Evolutionary conservation across 2,888 invertebrate genomes (phyloP), one percentile per base, ranked within the genome.

Genomic region (Chaitophorus viminalis): DNA sequence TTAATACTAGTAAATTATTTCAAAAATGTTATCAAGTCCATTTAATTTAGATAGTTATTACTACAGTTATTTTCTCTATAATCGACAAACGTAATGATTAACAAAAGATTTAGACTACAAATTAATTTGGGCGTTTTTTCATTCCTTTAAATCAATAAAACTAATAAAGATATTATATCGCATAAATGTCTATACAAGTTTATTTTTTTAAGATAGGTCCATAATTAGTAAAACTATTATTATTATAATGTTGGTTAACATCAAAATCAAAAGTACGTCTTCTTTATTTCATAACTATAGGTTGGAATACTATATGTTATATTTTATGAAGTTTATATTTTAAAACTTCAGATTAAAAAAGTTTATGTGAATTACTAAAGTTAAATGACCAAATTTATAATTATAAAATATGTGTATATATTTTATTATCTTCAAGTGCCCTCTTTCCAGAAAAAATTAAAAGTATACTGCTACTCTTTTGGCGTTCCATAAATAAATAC

Each of bases 81-180:
- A 8, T 11, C 39, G 14, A 9, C 9, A 46, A 9, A 46, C 46
- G 46, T 9, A 9, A 46, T 39, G 25, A n/a, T 1, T 11, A 70
- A 70, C 25, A 52, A 46, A 82, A 82, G 31, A 68, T 68, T 8
- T 39, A 21, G 77, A 77, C 29, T 29, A 70, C 46, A 68, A 46
- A 17, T 25, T 60, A 25, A 25, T 60, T 21, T 60, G 0, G 6
- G 2, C 14, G 1, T 60, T 60, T 60, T 60, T 60, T 3, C 21
- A 3, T 25, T 60, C 25, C 21, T 21, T 25, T 25, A 18, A 60
- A 25, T 5, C 2, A 4, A 60, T 46, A 46, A 25, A 3, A 60
- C 21, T 25, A 60, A 21, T 60, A 4, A 60, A 5, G 21, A 25
- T 25, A 60, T 25, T 21, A 52, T 52, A 21, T 21, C 25, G 25